Evolutionary conservation across 2,113 vertebrate species (phyloP).

Genomic region (Anolis carolinensis): DNA sequence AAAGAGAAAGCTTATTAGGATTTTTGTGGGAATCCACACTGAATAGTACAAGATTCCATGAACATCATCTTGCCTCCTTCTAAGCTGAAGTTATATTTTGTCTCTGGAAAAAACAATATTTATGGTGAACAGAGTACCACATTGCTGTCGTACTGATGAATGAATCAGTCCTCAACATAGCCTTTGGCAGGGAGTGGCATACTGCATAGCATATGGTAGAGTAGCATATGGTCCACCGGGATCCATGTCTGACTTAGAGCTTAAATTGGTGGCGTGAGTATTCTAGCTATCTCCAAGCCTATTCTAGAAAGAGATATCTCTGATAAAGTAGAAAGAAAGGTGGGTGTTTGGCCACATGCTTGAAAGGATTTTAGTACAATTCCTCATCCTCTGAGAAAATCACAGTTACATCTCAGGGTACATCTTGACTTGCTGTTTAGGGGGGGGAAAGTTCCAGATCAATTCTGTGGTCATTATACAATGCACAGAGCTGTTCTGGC

Average conservation of each 20-base stretch:
- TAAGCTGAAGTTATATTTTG: not conserved
- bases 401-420: too few relatives aligned
- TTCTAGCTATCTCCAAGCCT: not conserved
- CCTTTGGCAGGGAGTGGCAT: not conserved
- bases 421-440: too few relatives aligned
- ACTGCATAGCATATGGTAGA: not conserved
- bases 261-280: not conserved
- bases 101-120: not conserved
- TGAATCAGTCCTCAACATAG: not conserved
- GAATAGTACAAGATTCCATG: not conserved
- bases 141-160: not conserved
- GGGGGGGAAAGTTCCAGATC: too few relatives aligned
- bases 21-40: not conserved
- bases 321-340: not conserved
- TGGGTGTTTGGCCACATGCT: not conserved
- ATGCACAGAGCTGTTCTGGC: too few relatives aligned
- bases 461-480: too few relatives aligned
- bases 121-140: not conserved
- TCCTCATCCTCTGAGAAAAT: not conserved
- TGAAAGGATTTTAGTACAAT: not conserved
- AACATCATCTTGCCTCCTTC: not conserved
- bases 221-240: too few relatives aligned
- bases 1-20: not conserved
- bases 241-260: not conserved
- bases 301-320: not conserved